phyloP scores from a whole-genome alignment of 2,113 vertebrate genomes.

The Lepus americanus region DNA sequence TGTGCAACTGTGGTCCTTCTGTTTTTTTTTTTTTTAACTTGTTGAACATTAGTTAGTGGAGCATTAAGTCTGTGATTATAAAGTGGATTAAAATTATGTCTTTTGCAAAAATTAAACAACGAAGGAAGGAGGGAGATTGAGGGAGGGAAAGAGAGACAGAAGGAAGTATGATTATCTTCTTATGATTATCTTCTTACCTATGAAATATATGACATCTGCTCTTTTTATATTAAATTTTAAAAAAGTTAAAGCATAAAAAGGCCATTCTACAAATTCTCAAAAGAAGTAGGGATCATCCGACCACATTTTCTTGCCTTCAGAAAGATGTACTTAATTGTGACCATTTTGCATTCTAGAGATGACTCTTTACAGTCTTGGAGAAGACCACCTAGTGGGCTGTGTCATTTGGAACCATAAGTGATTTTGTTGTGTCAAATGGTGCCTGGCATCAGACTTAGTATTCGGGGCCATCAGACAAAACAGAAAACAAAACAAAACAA shows the following conservation, averaged over 20 bases:
- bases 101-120: too few relatives aligned
- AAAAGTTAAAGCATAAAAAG: background rate
- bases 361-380: background rate
- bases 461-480: background rate
- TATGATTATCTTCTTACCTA: too few relatives aligned
- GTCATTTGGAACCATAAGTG: background rate
- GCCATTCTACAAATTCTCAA: background rate
- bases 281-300: background rate
- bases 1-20: too few relatives aligned
- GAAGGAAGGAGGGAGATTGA: too few relatives aligned
- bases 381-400: background rate
- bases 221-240: too few relatives aligned
- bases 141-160: too few relatives aligned
- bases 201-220: too few relatives aligned
- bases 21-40: too few relatives aligned
- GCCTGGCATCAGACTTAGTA: background rate
- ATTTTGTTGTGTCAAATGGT: slow-evolving; percentile 4
- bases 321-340: background rate
- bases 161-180: too few relatives aligned
- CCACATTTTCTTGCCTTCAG: background rate
- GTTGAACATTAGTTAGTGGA: too few relatives aligned
- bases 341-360: background rate
- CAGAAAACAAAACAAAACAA: background rate
- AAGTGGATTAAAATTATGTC: too few relatives aligned
- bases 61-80: too few relatives aligned